phyloP scores from a whole-genome alignment of 2,888 invertebrate species.

The Antheraea yamamai region DNA sequence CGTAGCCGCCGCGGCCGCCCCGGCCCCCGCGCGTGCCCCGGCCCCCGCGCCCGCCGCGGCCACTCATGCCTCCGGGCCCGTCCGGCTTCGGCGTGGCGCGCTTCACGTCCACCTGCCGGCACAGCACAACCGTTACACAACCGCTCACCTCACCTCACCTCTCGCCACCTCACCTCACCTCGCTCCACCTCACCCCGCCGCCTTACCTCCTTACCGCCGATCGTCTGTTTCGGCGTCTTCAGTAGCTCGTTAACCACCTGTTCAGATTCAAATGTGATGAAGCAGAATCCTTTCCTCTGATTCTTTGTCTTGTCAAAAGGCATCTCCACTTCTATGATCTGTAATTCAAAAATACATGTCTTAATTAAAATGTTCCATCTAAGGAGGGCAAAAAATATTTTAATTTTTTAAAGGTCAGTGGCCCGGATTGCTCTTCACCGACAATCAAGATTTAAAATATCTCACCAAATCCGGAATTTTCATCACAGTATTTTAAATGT shows the following conservation, averaged over 20 bases:
- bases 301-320: slow-evolving; percentile 98
- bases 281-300: slow-evolving; percentile 98
- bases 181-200: no score
- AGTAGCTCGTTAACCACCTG: slow-evolving; percentile 95
- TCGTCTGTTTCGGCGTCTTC: slow-evolving; percentile 95
- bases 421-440: slow-evolving; percentile 75
- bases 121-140: not conserved
- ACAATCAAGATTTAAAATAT: slow-evolving; percentile 58
- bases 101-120: slow-evolving; percentile 92
- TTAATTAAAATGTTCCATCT: not conserved
- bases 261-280: slow-evolving; percentile 98
- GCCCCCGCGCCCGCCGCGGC: slow-evolving; percentile 85
- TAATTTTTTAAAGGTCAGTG: slow-evolving; percentile 51
- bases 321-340: slow-evolving; percentile 98
- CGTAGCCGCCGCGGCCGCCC: slow-evolving; percentile 86
- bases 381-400: not conserved
- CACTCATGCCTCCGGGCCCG: slow-evolving; percentile 85
- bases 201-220: slow-evolving; percentile 94
- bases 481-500: slow-evolving; percentile 53
- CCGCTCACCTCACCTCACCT: no score
- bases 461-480: slow-evolving; percentile 78
- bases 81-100: slow-evolving; percentile 96
- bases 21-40: slow-evolving; percentile 87
- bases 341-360: slow-evolving; percentile 40
- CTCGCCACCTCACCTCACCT: no score